A percentile compares a stretch with the other conserved stretches of the same genome.
phyloP scores from a whole-genome alignment of 1,140 invertebrate genomes.

The Drepana arcuata region DNA sequence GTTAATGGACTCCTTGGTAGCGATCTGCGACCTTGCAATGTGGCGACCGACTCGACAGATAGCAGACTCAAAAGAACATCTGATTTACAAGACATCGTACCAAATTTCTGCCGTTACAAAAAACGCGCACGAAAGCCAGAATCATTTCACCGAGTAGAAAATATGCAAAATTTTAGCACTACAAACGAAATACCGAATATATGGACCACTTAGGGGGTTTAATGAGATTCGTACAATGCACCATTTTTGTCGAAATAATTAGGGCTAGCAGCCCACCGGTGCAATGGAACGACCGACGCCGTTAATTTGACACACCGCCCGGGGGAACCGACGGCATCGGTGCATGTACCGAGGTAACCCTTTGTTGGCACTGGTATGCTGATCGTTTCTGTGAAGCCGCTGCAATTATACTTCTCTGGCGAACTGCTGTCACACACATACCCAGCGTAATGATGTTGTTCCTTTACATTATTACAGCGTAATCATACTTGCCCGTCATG shows the following conservation, averaged over 20 bases:
- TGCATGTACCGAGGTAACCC: slow-evolving; percentile 11
- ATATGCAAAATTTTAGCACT: too few species aligned
- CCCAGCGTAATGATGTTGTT: slow-evolving; percentile 10
- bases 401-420: slow-evolving; percentile 37
- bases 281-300: slow-evolving; percentile 9
- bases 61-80: too few species aligned
- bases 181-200: too few species aligned
- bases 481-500: slow-evolving; percentile 14
- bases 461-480: too few species aligned
- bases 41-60: too few species aligned
- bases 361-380: slow-evolving; percentile 28
- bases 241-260: slow-evolving; percentile 34
- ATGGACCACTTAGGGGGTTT: too few species aligned
- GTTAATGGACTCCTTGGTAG: too few species aligned
- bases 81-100: too few species aligned
- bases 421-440: slow-evolving; percentile 39
- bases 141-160: too few species aligned
- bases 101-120: too few species aligned
- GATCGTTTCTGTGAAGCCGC: slow-evolving; percentile 42
- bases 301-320: slow-evolving; percentile 36
- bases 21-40: too few species aligned
- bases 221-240: slow-evolving; percentile 25
- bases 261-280: slow-evolving; percentile 29
- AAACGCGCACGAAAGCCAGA: too few species aligned
- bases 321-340: slow-evolving; percentile 13